Base-by-base conservation (phyloP, 2,888 invertebrate genomes). In the Machimus rusticus region DNA sequence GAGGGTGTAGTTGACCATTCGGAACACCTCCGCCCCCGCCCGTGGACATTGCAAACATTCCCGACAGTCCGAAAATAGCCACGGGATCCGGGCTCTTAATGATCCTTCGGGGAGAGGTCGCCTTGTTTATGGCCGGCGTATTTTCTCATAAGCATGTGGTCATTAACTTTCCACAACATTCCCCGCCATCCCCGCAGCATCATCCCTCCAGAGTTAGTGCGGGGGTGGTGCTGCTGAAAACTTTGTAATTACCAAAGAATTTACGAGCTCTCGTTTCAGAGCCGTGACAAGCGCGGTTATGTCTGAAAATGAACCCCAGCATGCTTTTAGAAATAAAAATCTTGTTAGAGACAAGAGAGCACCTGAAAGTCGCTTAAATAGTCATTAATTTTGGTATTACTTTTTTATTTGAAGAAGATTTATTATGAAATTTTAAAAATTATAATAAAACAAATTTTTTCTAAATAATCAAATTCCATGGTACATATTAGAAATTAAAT, bases 111-210 rank as follows among this genome's bases (percentile, higher is more conserved):
- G 81, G 81, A 81, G 66, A 66, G 51, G 55, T 14, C 39, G 12
- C 31, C 28, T 81, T n/a, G 55, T 81, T 55, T 81, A 39, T 55
- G 31, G 12, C 34, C 51, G 34, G 51, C 46, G 55, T 81, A 55
- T 81, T 19, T 55, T 55, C 81, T 55, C 81, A 81, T 81, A 81
- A 81, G 55, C 81, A 81, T 81, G 81, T 31, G 51, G 81, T 81
- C 81, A 81, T 81, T 81, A 81, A 81, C 78, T 78, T 78, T 34
- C 78, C 14, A 28, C 78, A 78, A 23, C 43, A 43, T 78, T 14
- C 12, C 28, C 16, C 76, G 37, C 37, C 74, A 6, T 6, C 6
- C 34, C 34, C 6, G 6, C 34, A 34, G 5, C 34, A 34, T 77
- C 16, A 4, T n/a, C n/a, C n/a, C 16, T 19, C 19, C 5, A 55